Base-by-base conservation (phyloP, 1,140 invertebrate genomes). In the Camponotus pennsylvanicus region DNA sequence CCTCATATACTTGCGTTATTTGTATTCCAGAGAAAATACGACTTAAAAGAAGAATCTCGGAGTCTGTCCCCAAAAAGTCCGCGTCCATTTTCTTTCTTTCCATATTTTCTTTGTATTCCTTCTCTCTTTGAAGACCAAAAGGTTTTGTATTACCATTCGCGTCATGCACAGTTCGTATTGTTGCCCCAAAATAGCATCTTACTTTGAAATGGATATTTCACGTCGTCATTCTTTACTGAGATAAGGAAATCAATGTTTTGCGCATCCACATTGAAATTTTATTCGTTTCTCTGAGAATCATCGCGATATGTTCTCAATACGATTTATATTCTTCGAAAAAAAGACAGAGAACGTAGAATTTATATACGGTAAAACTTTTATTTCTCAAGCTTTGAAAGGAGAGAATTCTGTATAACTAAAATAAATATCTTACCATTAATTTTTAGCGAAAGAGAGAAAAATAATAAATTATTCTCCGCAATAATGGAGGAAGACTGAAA, bases 41-140 rank as follows among this genome's bases (percentile, higher is more conserved):
- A 13, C 6, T 21, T 69, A 21, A 69, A 69, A 79, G n/a, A 79
- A 34, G 13, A 37, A 79, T 67, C 13, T n/a, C 42, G 52, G 15
- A 9, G 34, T 78, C 32, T 37, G 18, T 32, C n/a, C 7, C 2
- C 3, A 52, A 79, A 63, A 37, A 79, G 32, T 18, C 64, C 15
- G 5, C 45, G 4, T n/a, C 37, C 61, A 63, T 63, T 42, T 63
- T 21, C 59, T 77, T 42, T 77, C 13, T 40, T 57, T 61, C 5
- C 8, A 45, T 45, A 79, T 52, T 52, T 79, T 40, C 21, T 67
- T 34, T 78, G 27, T 8, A 15, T 18, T 77, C 42, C n/a, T 78
- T 13, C 11, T 79, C 45, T 79, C 15, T 49, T 37, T 52, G 1
- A 79, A 45, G 13, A 40, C 11, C 34, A 77, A 11, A 59, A 75